A percentile compares a stretch with the other conserved stretches of the same genome.
phyloP scores from a whole-genome alignment of 2,797 vertebrate genomes.

The Pagetopsis macropterus region DNA sequence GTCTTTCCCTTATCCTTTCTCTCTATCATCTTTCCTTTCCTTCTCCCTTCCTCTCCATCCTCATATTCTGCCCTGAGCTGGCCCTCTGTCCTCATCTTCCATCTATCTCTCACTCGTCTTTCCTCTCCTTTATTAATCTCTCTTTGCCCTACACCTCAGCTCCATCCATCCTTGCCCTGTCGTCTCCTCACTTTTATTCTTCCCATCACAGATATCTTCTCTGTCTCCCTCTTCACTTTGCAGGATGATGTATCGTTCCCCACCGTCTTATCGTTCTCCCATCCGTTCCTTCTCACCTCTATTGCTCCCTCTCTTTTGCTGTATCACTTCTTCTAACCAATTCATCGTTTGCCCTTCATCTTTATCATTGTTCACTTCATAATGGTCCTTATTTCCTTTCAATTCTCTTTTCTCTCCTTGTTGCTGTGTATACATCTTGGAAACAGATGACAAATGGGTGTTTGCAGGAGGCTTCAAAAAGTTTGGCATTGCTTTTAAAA shows the following conservation, averaged over 20 bases:
- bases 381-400: not conserved
- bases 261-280: slow-evolving; percentile 45
- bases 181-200: slow-evolving; percentile 47
- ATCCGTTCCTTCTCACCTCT: slow-evolving; percentile 52
- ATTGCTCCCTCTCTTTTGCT: slow-evolving; percentile 23
- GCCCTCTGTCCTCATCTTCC: slow-evolving; percentile 11
- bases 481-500: too few species aligned
- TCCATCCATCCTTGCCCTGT: slow-evolving; percentile 33
- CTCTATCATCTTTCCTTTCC: not conserved
- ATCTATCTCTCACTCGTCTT: slow-evolving; percentile 15
- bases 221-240: slow-evolving; percentile 49
- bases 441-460: not conserved
- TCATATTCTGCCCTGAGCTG: slow-evolving; percentile 12
- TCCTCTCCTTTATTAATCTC: slow-evolving; percentile 48
- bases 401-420: slow-evolving; percentile 3
- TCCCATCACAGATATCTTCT: slow-evolving; percentile 33
- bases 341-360: slow-evolving; percentile 46
- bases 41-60: slow-evolving; percentile 6
- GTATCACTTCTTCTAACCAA: slow-evolving; percentile 8
- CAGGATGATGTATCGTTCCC: slow-evolving; percentile 51
- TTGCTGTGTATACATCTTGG: not conserved
- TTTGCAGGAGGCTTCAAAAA: slow-evolving; percentile 6
- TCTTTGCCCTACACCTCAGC: slow-evolving; percentile 40
- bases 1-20: not conserved
- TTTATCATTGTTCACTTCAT: slow-evolving; percentile 34